Base-by-base conservation (phyloP, 1,140 invertebrate species). In the Holcopasites calliopsidis region DNA sequence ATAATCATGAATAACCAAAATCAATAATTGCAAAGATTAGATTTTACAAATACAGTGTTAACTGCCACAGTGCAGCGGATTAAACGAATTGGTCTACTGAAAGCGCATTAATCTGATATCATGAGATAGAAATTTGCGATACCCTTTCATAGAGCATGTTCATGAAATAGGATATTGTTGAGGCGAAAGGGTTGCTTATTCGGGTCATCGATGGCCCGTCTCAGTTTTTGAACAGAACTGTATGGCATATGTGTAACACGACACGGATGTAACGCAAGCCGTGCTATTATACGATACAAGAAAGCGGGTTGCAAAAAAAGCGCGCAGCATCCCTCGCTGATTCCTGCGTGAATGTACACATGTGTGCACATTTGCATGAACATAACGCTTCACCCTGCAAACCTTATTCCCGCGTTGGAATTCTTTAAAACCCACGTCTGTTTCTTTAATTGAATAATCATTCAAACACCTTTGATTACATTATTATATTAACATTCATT, bases 211-310 rank as follows among this genome's bases (percentile, higher is more conserved):
- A 62, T 75, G 54, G 68, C 26, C 44, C 50, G 47, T 70, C 58
- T 55, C 33, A 26, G 73, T 57, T 66, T 83, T 85, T 83, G 61
- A 85, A 82, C 52, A 26, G 38, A 44, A 70, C 80, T 87, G 83
- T 77, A 85, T 52, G 78, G 60, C 85, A 85, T 84, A 75, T 88
- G 85, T 49, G 84, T 87, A 87, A 88, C 77, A 77, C 80, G 84
- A 90, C 86, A 90, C 86, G 88, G 88, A 90, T 89, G 88, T 90
- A 90, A 90, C 79, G 88, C 88, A 89, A 90, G 85, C 86, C 86
- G 79, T 66, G 86, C 76, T 87, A 89, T 90, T 89, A 90, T 88
- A 88, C 85, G 79, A 76, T 82, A 82, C 73, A 77, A 75, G 69
- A 76, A 62, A 78, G 78, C 57, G 70, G 73, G 73, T 73, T 78